Base-by-base conservation (phyloP, 2,888 invertebrate genomes). In the Carcina quercana region DNA sequence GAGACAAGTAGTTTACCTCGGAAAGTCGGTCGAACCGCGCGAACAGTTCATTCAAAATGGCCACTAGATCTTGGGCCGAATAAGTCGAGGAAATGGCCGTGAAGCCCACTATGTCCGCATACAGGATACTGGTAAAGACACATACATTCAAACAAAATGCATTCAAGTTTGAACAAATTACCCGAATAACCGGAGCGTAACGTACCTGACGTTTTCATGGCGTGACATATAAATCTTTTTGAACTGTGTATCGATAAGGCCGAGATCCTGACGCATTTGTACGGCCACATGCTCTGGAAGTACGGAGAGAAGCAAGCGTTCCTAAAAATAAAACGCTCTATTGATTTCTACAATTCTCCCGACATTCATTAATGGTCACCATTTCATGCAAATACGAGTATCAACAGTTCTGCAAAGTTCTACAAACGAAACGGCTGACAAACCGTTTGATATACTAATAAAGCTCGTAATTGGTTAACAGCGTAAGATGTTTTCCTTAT, bases 161-260 rank as follows among this genome's bases (percentile, higher is more conserved):
- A 20, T 3, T n/a, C 20, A n/a, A 20, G 3, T 20, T 20, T n/a
- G n/a, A 10, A 20, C 20, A 20, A 8, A 10, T 20, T 1, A 10
- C n/a, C 8, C 10, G 8, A n/a, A n/a, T 20, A 20, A 10, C 20
- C 8, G 20, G 20, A 20, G 8, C 10, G 10, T 20, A 7, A 50
- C 85, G 80, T 82, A 94, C 92, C 96, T 96, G 59, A 97, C 97
- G 71, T 97, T 96, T 75, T 97, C 97, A 70, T 97, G 96, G 12
- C 97, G 87, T 49, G 95, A 96, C 96, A 97, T 97, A 74, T 97
- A 97, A 62, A 97, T 97, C 82, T 97, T 97, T 80, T 97, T 96
- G 74, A 97, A 97, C 68, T 97, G 97, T 2, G 95, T 96, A 60
- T 95, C 95, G 37, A 93, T 91, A 14, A 93, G 91, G 14, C 96